A percentile compares a stretch with the other conserved stretches of the same genome.
Conservation (phyloP, 1,140 invertebrate genomes). For the Hyles vespertilio region DNA sequence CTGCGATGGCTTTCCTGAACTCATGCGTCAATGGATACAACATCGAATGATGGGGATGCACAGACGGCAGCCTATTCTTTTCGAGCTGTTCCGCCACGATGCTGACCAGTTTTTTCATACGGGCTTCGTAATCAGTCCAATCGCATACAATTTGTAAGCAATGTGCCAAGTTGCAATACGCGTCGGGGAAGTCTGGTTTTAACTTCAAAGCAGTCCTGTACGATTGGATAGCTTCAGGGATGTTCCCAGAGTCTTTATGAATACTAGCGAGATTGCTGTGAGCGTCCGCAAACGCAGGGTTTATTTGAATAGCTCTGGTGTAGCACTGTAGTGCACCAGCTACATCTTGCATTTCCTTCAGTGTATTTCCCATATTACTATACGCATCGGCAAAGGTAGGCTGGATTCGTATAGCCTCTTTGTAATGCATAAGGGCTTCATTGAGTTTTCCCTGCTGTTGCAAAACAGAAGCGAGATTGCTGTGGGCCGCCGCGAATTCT, state of each 20-base stretch:
- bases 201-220: conserved; percentile 98
- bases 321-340: conserved; percentile 98
- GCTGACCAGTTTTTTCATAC: conserved; percentile 97
- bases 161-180: conserved; percentile 99
- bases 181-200: conserved; percentile 99
- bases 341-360: conserved; percentile 99
- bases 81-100: conserved; percentile 98
- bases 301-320: conserved; percentile 97
- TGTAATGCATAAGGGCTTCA: conserved; percentile 99
- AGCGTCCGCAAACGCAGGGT: conserved; percentile 98
- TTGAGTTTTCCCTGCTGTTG: conserved; percentile 98
- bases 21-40: conserved; percentile 97
- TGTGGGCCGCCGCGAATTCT: conserved; percentile 99
- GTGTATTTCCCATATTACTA: conserved; percentile 99
- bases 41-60: conserved; percentile 99
- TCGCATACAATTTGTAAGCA: conserved; percentile 99
- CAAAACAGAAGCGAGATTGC: conserved; percentile 97
- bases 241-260: conserved; percentile 99
- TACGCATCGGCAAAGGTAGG: conserved; percentile 98
- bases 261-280: conserved; percentile 99
- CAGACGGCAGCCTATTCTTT: conserved; percentile 96
- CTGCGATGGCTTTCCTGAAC: conserved; percentile 96
- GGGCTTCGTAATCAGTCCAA: conserved; percentile 97
- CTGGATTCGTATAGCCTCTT: conserved; percentile 97
- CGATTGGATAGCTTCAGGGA: conserved; percentile 98